Percentiles rank a stretch among this genome's conserved stretches.
These are phyloP conservation scores for Tychaedon coryphoeus DNA, from an alignment of 2,113 vertebrate genomes.

Conservation along the genomic window DNA sequence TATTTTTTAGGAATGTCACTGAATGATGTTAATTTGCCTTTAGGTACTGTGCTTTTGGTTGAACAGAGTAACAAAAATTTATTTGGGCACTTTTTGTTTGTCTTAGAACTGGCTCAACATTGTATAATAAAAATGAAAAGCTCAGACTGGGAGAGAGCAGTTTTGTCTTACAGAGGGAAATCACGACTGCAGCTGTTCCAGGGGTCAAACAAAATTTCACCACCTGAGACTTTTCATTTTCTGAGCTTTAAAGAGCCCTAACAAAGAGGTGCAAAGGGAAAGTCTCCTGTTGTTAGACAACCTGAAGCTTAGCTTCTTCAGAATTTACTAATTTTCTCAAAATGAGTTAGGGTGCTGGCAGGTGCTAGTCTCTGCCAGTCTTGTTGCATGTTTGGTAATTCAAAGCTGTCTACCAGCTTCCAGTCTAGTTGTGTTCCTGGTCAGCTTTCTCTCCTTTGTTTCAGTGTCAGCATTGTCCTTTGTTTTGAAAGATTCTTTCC, in stretches of 20 bases:
- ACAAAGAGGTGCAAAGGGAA: not conserved
- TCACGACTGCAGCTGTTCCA: not conserved
- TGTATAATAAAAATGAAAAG: not conserved
- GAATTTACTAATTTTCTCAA: not conserved
- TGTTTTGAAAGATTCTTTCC: not conserved
- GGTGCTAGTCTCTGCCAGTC: not conserved
- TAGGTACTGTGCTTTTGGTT: constrained; percentile 2
- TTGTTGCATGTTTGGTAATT: not conserved
- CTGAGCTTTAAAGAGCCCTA: not conserved
- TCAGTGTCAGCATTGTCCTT: not conserved
- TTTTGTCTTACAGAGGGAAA: not conserved
- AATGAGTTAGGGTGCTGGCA: not conserved
- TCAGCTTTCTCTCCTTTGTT: not conserved
- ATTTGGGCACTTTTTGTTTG: not conserved
- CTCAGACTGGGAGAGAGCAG: not conserved
- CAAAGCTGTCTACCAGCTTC: not conserved
- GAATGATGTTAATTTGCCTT: constrained; percentile 34
- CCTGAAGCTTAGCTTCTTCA: not conserved
- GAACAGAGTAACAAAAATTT: constrained; percentile 1
- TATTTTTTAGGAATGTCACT: constrained; percentile 24
- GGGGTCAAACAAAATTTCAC: not conserved
- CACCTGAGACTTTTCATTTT: not conserved
- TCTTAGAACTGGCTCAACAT: not conserved
- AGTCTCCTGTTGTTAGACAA: not conserved
- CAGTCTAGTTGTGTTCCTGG: not conserved